These are phyloP conservation scores for Girardia tigrina DNA, from an alignment of 2,888 invertebrate genomes.

Conservation along the genomic window DNA sequence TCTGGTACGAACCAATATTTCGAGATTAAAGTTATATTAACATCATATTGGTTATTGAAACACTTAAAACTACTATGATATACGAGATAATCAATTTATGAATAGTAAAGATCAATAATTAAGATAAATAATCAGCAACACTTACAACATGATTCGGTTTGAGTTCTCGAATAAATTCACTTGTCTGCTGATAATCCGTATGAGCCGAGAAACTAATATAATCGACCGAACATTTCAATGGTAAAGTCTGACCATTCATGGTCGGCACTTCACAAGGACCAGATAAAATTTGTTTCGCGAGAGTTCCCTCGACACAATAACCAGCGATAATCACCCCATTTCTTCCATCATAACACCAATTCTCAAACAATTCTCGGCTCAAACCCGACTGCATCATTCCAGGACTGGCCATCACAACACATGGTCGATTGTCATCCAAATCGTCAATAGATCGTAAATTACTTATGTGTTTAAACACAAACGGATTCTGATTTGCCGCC, in stretches of 20 bases:
- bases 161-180: constrained; percentile 80
- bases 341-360: constrained; percentile 93
- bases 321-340: constrained; percentile 97
- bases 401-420: constrained; percentile 97
- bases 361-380: constrained; percentile 88
- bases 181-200: constrained; percentile 91
- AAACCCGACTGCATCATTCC: constrained; percentile 99
- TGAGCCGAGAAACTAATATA: constrained; percentile 99
- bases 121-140: constrained; percentile 32
- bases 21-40: too few species aligned
- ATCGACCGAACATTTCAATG: constrained; percentile 88
- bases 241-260: constrained; percentile 83
- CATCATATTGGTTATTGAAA: too few species aligned
- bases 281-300: constrained; percentile 62
- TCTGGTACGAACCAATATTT: too few species aligned
- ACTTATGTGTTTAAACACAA: constrained; percentile 84
- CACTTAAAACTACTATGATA: too few species aligned
- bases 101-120: too few species aligned
- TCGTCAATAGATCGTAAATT: constrained; percentile 65
- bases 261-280: constrained; percentile 94
- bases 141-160: constrained; percentile 84
- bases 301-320: constrained; percentile 56
- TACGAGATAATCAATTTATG: too few species aligned
- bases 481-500: constrained; percentile 84
- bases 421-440: constrained; percentile 97